Conservation (phyloP, 2,888 invertebrate genomes). For the Fissipunctia ypsillon region DNA sequence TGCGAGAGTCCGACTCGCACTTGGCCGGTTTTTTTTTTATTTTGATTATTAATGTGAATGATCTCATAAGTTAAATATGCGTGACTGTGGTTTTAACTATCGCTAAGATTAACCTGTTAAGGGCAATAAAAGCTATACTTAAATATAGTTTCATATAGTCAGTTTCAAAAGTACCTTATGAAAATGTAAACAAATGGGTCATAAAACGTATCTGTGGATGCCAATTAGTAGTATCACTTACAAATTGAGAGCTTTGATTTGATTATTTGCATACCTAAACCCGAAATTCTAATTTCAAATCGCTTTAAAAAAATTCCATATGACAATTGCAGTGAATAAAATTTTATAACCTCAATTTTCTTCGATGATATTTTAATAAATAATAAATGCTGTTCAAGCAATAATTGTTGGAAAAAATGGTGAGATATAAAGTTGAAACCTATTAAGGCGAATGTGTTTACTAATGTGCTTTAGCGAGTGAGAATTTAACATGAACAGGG, state of each 20-base stretch:
- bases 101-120: not conserved
- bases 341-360: not conserved
- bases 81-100: not conserved
- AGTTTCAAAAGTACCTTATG: not conserved
- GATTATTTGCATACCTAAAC: not conserved
- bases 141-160: not conserved
- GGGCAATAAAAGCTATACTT: not conserved
- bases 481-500: not conserved
- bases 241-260: not conserved
- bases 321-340: not conserved
- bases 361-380: not conserved
- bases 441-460: not conserved
- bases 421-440: not conserved
- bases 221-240: not conserved
- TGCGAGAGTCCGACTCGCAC: too few species aligned
- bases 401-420: not conserved
- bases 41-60: constrained; percentile 12
- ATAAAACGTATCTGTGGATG: not conserved
- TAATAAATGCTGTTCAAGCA: not conserved
- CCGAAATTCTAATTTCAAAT: not conserved
- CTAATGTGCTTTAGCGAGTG: not conserved
- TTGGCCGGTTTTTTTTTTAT: too few species aligned
- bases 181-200: not conserved
- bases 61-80: constrained; percentile 20
- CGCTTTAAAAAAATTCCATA: not conserved